These are phyloP conservation scores for Gorsachius goisagi DNA, from an alignment of 2,113 vertebrate species.

Conservation along the genomic window DNA sequence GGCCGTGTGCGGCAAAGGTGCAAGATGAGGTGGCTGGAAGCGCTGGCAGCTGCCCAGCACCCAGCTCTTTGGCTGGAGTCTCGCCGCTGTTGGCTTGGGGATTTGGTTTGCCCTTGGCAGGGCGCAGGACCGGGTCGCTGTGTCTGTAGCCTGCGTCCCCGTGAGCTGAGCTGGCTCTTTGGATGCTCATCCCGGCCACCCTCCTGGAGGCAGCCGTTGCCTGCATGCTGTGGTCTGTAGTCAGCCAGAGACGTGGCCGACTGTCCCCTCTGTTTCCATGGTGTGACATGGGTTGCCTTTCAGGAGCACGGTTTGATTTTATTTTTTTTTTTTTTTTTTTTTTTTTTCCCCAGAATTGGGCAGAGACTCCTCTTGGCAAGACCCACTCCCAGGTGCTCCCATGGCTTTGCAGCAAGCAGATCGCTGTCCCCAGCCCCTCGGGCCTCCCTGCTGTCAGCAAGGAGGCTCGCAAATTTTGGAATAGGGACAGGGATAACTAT, in stretches of 20 bases:
- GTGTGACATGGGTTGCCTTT: neutral
- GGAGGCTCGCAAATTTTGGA: neutral
- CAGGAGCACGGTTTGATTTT: neutral
- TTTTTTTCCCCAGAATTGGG: neutral
- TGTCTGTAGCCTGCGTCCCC: neutral
- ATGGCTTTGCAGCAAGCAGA: neutral
- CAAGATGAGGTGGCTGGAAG: neutral
- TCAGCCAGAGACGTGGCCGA: neutral
- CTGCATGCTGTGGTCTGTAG: rapidly evolving
- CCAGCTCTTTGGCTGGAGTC: too few species aligned
- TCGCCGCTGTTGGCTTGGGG: too few species aligned
- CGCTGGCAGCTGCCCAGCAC: neutral
- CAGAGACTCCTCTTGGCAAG: neutral
- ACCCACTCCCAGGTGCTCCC: neutral
- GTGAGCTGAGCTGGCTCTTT: neutral
- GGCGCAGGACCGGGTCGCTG: neutral
- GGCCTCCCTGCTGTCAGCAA: neutral
- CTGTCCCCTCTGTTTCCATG: neutral
- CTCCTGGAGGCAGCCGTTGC: neutral
- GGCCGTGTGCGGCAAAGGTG: neutral
- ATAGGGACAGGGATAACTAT: neutral
- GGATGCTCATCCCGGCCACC: neutral
- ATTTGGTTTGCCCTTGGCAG: too few species aligned
- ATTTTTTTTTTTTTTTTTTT: too few species aligned
- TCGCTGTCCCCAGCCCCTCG: neutral